These are phyloP conservation scores for Clarias batrachus DNA, from an alignment of 2,113 vertebrate species.

Conservation along the genomic window DNA sequence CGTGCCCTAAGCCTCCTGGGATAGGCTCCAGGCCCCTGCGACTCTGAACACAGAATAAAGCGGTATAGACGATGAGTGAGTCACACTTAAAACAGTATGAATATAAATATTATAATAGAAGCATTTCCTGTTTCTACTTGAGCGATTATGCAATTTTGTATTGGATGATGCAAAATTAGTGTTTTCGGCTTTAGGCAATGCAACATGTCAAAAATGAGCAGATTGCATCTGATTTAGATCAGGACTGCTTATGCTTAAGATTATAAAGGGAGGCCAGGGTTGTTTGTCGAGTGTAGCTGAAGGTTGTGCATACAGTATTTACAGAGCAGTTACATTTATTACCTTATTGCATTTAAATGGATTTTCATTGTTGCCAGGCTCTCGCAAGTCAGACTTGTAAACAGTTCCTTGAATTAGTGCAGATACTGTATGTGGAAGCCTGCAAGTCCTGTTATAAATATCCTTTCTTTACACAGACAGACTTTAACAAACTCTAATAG, in stretches of 20 bases:
- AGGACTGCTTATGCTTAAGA: not conserved
- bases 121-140: not conserved
- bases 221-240: not conserved
- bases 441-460: not conserved
- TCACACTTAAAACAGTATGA: not conserved
- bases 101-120: not conserved
- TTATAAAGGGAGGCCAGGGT: not conserved
- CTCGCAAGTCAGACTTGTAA: not conserved
- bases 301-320: not conserved
- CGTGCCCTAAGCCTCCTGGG: too few relatives aligned
- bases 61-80: not conserved
- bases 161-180: not conserved
- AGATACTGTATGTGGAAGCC: not conserved
- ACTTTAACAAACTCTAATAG: slow-evolving; percentile 30
- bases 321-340: not conserved
- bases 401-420: not conserved
- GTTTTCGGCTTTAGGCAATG: not conserved
- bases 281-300: not conserved
- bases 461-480: slow-evolving; percentile 11
- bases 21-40: too few relatives aligned
- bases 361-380: not conserved
- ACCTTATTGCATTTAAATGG: not conserved
- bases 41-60: too few relatives aligned
- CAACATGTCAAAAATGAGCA: not conserved
- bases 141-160: not conserved